Evolutionary conservation across 2,888 invertebrate genomes (phyloP), one percentile per base, ranked within the genome.

Genomic region (Pheosia tremula): DNA sequence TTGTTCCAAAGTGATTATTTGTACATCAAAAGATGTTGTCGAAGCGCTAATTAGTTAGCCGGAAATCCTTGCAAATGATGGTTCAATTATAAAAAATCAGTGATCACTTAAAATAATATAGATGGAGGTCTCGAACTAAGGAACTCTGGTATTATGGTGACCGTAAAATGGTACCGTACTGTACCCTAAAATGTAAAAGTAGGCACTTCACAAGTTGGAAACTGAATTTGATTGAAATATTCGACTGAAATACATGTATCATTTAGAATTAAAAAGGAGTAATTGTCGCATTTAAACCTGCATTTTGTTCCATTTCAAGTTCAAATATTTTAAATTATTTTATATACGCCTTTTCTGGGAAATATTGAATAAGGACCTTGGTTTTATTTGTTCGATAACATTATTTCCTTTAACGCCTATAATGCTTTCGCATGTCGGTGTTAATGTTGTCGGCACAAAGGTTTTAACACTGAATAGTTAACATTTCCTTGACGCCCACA

Each of bases 381-480:
- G 24, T 36, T 56, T n/a, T 56, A n/a, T 47, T 47, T 47, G n/a
- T 47, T 47, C 11, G 5, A 47, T 8, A 41, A 41, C 6, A 13
- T 24, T 8, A 13, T 36, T 36, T 52, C 24, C 2, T 36, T 37
- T 36, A 52, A 6, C 13, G 7, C 10, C 9, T 47, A 47, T 47
- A 41, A 45, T 57, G 11, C 41, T 38, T 61, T 59, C 49, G 38
- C 59, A n/a, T 43, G 24, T 2, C 13, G 24, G 54, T 13, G 57
- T 47, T 59, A 59, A 61, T 57, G 50, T 56, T 36, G 49, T 56
- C 13, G 54, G 45, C 53, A 62, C 43, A 68, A 13, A 57, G 38
- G 57, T 72, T 69, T 73, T 75, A 69, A 60, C 73, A 24, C 72
- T 57, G 60, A 62, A 72, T 72, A 61, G 5, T 60, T 58, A 69